Evolutionary conservation across 2,113 vertebrate species (phyloP), one percentile per base, ranked within the genome.

Genomic region (Rhegmatorhina hoffmannsi): DNA sequence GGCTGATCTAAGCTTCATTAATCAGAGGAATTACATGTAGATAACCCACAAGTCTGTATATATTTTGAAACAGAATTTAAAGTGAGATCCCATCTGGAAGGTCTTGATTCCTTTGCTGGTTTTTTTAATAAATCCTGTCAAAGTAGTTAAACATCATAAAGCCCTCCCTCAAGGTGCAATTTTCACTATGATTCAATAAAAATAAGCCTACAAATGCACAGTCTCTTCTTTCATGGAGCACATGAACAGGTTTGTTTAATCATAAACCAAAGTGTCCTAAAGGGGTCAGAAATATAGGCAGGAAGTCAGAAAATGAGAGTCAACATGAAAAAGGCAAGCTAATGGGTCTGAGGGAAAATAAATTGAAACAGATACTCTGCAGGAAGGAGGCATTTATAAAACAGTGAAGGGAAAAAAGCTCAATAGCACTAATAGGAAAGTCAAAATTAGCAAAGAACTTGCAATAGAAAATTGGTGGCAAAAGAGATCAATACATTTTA

Each of bases 51-150:
- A 92, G 17, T 62, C 21, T 23, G 17, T 58, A 75, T 58, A 60
- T 36, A 66, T 75, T 78, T 89, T 88, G n/a, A 91, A 76, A 5
- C 2, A 43, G 46, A 79, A 66, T 94, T 96, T 87, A 34, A 38
- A 40, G 17, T 55, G 56, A 81, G 52, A 81, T 81, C 43, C 46
- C 80, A 76, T 80, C 64, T 95, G 81, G 87, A 96, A 94, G 59
- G 56, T 92, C 76, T 95, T 91, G 83, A 95, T 55, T 95, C 43
- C 28, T 81, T 11, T 50, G 64, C 23, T 94, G 81, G 93, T 97
- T 97, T 91, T 97, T 89, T 93, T 91, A 95, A 91, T 95, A 96
- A 96, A 96, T 93, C 78, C 58, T 91, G 64, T 38, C 31, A 95
- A 95, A 97, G 84, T 88, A 95, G 88, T 94, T 95, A 95, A 95